Conservation (phyloP, 1,140 invertebrate genomes). For the Pristionchus pacificus region DNA sequence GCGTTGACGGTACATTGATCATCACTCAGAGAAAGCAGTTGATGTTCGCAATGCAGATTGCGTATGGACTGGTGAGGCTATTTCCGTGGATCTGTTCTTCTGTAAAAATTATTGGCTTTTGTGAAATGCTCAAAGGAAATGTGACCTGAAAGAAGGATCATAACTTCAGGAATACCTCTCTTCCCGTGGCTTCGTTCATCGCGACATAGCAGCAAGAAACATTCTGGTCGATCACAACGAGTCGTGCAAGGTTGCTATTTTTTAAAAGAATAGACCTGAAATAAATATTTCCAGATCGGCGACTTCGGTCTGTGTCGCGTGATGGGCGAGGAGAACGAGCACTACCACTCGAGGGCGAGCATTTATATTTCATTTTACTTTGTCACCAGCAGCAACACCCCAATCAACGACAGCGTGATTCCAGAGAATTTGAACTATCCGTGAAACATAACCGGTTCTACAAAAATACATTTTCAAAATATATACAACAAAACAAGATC, state of each 20-base stretch:
- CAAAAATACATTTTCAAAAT: constrained; percentile 54
- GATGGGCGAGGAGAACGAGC: no score
- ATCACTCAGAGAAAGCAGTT: constrained; percentile 55
- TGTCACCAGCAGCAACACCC: no score
- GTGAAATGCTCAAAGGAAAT: no score
- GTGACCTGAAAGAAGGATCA: no score
- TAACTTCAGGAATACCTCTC: constrained; percentile 59
- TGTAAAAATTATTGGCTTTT: no score
- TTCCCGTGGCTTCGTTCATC: constrained; percentile 61
- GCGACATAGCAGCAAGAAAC: constrained; percentile 61
- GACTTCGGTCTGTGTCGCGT: constrained; percentile 62
- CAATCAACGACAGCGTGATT: no score
- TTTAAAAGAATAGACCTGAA: no score
- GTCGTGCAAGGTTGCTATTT: constrained; percentile 55
- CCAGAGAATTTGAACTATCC: constrained; percentile 60
- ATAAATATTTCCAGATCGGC: no score
- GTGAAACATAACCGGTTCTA: constrained; percentile 59
- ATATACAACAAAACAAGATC: neutral
- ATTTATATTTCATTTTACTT: no score
- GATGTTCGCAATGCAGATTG: no score
- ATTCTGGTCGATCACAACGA: constrained; percentile 59
- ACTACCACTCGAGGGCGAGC: no score
- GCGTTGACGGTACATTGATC: constrained; percentile 53
- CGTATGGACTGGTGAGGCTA: constrained; percentile 47
- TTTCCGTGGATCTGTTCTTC: constrained; percentile 5